Evolutionary conservation across 2,113 vertebrate species (phyloP).

Genomic region (Petrocephalus microphthalmus): DNA sequence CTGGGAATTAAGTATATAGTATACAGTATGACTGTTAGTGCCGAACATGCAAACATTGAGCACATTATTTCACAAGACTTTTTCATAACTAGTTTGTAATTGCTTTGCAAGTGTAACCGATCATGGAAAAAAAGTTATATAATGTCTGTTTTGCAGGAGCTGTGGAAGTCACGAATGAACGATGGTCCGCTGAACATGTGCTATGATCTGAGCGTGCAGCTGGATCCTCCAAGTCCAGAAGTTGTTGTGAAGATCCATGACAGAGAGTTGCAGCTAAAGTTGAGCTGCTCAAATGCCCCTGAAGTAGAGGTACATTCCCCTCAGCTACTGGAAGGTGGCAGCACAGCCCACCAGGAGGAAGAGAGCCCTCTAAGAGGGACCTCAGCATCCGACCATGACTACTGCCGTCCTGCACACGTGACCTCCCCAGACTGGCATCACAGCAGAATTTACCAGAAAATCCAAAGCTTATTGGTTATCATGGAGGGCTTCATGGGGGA

Average conservation of each 20-base stretch:
- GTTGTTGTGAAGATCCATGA: neutral
- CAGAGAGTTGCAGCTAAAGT: neutral
- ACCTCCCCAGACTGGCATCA: conserved; percentile 6
- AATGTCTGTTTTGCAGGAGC: conserved; percentile 44
- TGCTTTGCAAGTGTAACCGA: neutral
- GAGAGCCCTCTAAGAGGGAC: conserved; percentile 10
- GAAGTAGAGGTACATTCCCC: neutral
- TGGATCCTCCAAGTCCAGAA: conserved; percentile 30
- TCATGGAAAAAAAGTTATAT: neutral
- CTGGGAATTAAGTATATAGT: neutral
- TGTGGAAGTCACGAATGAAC: conserved; percentile 66
- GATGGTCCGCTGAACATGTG: conserved; percentile 51
- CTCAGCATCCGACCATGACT: conserved; percentile 59
- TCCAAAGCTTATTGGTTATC: conserved; percentile 43
- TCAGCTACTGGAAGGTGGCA: neutral
- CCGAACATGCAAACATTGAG: neutral
- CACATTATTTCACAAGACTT: neutral
- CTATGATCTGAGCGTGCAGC: conserved; percentile 52
- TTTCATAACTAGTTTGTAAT: neutral
- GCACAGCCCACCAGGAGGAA: neutral
- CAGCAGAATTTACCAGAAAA: conserved; percentile 30
- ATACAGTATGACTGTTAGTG: neutral
- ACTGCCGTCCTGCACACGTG: conserved; percentile 41
- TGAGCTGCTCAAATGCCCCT: neutral
- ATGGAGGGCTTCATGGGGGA: conserved; percentile 24